Conservation (phyloP, 2,888 invertebrate genomes). For the Hydrotaea cyrtoneurina region DNA sequence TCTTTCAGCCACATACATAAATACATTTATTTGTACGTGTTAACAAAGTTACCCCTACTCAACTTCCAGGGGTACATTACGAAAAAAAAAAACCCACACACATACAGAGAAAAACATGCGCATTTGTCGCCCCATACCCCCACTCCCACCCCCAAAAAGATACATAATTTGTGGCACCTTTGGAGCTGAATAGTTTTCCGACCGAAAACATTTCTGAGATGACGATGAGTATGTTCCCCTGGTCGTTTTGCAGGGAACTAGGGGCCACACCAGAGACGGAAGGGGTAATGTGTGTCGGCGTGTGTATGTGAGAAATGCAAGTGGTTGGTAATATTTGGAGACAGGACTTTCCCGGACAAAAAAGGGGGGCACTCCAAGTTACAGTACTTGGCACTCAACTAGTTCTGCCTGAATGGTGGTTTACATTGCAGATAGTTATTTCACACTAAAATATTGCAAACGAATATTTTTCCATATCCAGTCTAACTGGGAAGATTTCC, state of each 20-base stretch:
- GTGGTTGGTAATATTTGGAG: no score
- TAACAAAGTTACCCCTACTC: neutral
- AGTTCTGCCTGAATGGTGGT: no score
- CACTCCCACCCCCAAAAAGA: no score
- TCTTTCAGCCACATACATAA: neutral
- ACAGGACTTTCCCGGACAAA: no score
- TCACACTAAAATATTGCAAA: no score
- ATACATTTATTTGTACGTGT: neutral
- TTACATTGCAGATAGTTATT: no score
- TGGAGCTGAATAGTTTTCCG: neutral
- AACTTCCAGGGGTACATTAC: neutral
- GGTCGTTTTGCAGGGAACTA: neutral
- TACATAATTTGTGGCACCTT: constrained; percentile 10
- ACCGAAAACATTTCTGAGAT: neutral
- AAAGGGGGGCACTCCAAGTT: no score
- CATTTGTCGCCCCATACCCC: neutral
- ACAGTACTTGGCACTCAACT: no score
- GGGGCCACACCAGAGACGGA: neutral
- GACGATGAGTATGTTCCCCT: neutral
- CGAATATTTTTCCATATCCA: no score
- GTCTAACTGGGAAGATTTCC: no score
- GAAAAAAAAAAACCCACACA: neutral
- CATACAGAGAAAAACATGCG: constrained; percentile 17
- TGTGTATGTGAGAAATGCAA: no score
- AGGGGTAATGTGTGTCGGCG: neutral